Base-by-base conservation (phyloP, 30 jellyfish, hydroid and myxozoan genomes). In the Nemopilema nomurai region DNA sequence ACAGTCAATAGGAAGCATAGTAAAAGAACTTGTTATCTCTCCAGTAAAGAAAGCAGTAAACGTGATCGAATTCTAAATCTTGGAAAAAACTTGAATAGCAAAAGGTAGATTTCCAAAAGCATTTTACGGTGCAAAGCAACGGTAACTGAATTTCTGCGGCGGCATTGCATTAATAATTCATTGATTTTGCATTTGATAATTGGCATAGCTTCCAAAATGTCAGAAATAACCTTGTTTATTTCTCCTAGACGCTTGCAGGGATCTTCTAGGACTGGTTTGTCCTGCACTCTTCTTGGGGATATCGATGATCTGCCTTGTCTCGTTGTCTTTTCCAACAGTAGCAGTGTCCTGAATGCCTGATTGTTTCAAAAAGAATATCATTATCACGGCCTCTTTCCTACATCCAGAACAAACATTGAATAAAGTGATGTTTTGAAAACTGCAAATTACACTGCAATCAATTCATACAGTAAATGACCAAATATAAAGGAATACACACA, bases 221-320 rank as follows among this genome's bases (percentile, higher is more conserved):
- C 6, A 41, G 13, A 41, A 6, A 18, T 3, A 1, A 23, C 20
- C 77, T 67, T 23, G 77, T 16, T 19, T 13, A 22, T 23, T 67
- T 23, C 70, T 32, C 21, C 70, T 73, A n/a, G 70, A 30, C 51
- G 51, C 51, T 73, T 73, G 83, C 23, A 33, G 33, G 8, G 18
- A 31, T 73, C 83, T 41, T 69, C 83, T 73, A 16, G 83, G 83
- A 23, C 83, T 73, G 25, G 83, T 22, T 9, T 28, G 1, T 41
- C 51, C 51, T 18, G 70, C 24, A 18, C 50, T 19, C 22, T 21
- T 24, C 4, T n/a, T n/a, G 7, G 18, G 1, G 16, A 22, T 33
- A 9, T 41, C 83, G 1, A 50, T 26, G 33, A 32, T 19, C 18
- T 71, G 63, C 7, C 4, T 25, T 24, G 64, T 65, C 31, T 30